A percentile compares a stretch with the other conserved stretches of the same genome.
Conservation (phyloP, 2,888 invertebrate species). For the Hypomecis punctinalis region DNA sequence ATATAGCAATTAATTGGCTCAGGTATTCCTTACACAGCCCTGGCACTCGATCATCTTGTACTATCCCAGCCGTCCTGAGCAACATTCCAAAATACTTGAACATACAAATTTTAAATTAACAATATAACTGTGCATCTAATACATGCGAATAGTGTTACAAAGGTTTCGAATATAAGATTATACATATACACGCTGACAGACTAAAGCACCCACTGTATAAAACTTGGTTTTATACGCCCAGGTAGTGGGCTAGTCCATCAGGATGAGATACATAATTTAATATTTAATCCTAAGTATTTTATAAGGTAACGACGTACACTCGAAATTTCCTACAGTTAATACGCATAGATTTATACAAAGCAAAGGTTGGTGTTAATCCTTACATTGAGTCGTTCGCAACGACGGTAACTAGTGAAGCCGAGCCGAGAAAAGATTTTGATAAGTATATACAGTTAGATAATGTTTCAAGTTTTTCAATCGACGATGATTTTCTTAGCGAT, state of each 20-base stretch:
- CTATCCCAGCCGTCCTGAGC: conserved; percentile 66
- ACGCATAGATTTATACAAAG: conserved; percentile 69
- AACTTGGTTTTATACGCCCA: conserved; percentile 51
- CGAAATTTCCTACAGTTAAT: conserved; percentile 57
- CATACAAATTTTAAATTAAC: conserved; percentile 73
- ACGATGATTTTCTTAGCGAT: too few species aligned
- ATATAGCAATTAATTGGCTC: conserved; percentile 76
- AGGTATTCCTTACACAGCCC: conserved; percentile 61
- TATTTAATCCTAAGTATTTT: conserved; percentile 48
- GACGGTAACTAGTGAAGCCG: conserved; percentile 64
- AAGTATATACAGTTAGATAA: too few species aligned
- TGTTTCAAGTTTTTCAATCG: too few species aligned
- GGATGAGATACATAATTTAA: conserved; percentile 46
- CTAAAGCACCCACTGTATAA: conserved; percentile 46
- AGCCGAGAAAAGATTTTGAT: too few species aligned
- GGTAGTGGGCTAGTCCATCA: conserved; percentile 40
- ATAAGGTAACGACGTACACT: conserved; percentile 56
- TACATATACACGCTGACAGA: conserved; percentile 42
- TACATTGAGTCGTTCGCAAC: conserved; percentile 70
- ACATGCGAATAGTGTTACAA: conserved; percentile 71
- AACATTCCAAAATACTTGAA: conserved; percentile 70
- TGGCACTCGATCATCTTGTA: conserved; percentile 61
- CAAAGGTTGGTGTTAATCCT: conserved; percentile 77
- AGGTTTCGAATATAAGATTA: conserved; percentile 52
- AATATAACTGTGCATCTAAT: conserved; percentile 73